Evolutionary conservation across 2,113 vertebrate species (phyloP).

Genomic region (Bubo scandiacus): DNA sequence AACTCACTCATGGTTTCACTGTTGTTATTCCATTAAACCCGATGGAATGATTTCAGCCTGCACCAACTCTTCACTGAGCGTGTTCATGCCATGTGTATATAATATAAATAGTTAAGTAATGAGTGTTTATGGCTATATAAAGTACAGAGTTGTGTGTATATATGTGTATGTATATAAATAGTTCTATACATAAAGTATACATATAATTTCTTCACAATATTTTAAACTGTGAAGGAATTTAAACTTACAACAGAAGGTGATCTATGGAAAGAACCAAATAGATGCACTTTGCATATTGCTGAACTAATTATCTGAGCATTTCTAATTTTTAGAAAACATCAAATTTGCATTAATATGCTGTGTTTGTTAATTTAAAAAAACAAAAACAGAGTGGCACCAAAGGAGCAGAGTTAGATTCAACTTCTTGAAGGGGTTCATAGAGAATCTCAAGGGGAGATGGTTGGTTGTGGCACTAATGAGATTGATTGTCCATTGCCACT

Average conservation of each 20-base stretch:
- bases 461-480: conserved; percentile 8
- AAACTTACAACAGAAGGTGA: conserved; percentile 70
- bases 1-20: conserved; percentile 48
- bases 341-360: conserved; percentile 62
- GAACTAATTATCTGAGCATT: conserved; percentile 69
- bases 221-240: conserved; percentile 82
- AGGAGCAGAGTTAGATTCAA: conserved; percentile 28
- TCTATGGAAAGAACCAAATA: conserved; percentile 73
- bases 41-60: conserved; percentile 64
- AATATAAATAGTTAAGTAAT: conserved; percentile 66
- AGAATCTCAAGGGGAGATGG: neutral
- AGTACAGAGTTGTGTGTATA: conserved; percentile 69
- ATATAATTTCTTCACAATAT: conserved; percentile 82
- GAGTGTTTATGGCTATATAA: conserved; percentile 69
- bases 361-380: conserved; percentile 69
- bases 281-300: conserved; percentile 74
- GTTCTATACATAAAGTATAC: conserved; percentile 73
- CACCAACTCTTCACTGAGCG: conserved; percentile 57
- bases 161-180: conserved; percentile 77
- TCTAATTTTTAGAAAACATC: conserved; percentile 66
- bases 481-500: conserved; percentile 29
- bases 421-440: neutral
- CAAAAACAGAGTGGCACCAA: conserved; percentile 19
- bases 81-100: conserved; percentile 61
- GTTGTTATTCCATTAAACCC: conserved; percentile 57